Evolutionary conservation across 2,113 vertebrate genomes (phyloP).

Genomic region (Neodon shergylaensis): DNA sequence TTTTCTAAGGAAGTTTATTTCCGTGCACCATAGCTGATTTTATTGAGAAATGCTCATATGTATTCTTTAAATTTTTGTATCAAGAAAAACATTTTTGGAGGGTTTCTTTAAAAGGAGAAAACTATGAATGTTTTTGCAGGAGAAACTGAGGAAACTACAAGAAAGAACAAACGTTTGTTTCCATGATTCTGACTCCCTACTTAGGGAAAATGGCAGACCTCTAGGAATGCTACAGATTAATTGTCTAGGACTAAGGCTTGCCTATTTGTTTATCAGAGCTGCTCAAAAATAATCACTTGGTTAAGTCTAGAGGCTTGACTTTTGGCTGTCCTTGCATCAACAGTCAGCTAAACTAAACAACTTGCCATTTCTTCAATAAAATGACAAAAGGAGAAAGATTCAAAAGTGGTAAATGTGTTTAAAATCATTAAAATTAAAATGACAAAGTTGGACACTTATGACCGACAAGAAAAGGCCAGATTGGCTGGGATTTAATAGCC

Average conservation of each 20-base stretch:
- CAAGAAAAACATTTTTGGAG: neutral
- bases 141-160: slow-evolving; percentile 6
- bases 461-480: neutral
- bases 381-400: neutral
- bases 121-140: neutral
- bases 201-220: neutral
- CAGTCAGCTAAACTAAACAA: neutral
- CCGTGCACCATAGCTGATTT: neutral
- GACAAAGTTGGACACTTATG: neutral
- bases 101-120: neutral
- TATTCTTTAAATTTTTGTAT: neutral
- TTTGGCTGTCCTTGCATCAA: slow-evolving; percentile 7
- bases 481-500: slow-evolving; percentile 14
- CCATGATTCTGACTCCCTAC: neutral
- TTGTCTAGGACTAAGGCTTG: neutral
- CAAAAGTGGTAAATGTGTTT: neutral
- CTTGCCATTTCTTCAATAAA: slow-evolving; percentile 12
- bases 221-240: neutral
- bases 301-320: neutral
- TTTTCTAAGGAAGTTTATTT: slow-evolving; percentile 41
- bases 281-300: neutral
- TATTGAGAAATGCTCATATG: neutral
- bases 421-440: slow-evolving; percentile 37
- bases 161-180: slow-evolving; percentile 13
- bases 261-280: neutral